Conservation (phyloP, 2,888 invertebrate genomes). For the Chrysopilus asiliformis region DNA sequence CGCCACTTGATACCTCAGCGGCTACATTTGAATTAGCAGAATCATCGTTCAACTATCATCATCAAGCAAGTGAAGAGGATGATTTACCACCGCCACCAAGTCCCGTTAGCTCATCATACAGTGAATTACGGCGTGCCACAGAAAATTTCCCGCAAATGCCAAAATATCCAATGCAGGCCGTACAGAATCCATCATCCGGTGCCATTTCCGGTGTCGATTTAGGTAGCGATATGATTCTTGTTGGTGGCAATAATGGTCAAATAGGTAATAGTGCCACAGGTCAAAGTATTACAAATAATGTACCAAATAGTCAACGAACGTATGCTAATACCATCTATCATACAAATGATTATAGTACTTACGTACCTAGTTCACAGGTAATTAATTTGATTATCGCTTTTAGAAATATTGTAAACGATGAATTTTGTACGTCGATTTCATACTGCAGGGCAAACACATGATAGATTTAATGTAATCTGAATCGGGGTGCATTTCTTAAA, state of each 20-base stretch:
- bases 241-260: too few species aligned
- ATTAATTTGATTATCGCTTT: too few species aligned
- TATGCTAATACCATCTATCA: constrained; percentile 19
- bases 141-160: constrained; percentile 41
- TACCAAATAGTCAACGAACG: constrained; percentile 13
- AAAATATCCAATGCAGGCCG: constrained; percentile 11
- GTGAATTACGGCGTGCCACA: constrained; percentile 70
- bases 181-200: constrained; percentile 2
- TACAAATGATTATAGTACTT: constrained; percentile 19
- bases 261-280: too few species aligned
- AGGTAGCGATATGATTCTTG: too few species aligned
- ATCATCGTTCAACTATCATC: constrained; percentile 25
- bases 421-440: too few species aligned
- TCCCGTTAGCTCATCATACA: constrained; percentile 82
- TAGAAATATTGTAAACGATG: too few species aligned
- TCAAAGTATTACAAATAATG: too few species aligned
- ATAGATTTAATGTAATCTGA: too few species aligned
- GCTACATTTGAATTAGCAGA: constrained; percentile 40
- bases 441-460: too few species aligned
- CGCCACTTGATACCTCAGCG: constrained; percentile 42
- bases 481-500: too few species aligned
- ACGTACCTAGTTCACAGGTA: constrained; percentile 38
- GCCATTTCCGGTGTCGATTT: too few species aligned
- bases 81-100: constrained; percentile 72
- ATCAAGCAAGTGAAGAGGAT: constrained; percentile 37